phyloP scores from a whole-genome alignment of 2,113 vertebrate genomes.

The Anarhynchus alexandrinus region DNA sequence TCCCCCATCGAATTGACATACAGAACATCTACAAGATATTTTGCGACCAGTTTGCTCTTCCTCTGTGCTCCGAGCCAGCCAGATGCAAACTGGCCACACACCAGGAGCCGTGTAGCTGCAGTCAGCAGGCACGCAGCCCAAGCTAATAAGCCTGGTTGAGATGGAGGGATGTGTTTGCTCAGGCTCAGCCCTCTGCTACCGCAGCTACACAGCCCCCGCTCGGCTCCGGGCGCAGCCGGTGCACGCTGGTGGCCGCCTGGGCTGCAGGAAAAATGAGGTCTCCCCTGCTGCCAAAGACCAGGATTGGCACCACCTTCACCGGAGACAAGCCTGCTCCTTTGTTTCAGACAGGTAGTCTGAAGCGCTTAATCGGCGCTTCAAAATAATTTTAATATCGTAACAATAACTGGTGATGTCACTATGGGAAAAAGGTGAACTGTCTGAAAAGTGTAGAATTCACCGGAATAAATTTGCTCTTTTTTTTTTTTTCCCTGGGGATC shows the following conservation, averaged over 20 bases:
- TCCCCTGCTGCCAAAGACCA: background rate
- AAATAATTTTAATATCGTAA: background rate
- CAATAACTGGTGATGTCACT: background rate
- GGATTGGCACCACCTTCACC: too few species aligned
- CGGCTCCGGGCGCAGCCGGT: too few species aligned
- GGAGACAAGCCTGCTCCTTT: background rate
- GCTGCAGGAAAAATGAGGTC: background rate
- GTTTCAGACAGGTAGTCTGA: fast-evolving
- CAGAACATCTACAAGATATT: background rate
- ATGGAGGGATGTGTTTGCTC: background rate
- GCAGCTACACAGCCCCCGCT: background rate
- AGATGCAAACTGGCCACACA: background rate
- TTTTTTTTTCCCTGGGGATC: background rate
- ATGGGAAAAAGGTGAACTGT: background rate
- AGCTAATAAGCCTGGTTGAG: background rate
- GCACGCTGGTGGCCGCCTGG: fast-evolving
- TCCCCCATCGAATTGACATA: background rate
- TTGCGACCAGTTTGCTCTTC: background rate
- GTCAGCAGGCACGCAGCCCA: background rate
- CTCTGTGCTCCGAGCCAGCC: background rate
- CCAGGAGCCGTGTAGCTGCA: background rate
- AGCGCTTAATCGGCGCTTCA: fast-evolving
- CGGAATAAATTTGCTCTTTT: background rate
- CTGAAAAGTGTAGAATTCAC: background rate
- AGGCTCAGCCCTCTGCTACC: background rate